phyloP scores from a whole-genome alignment of 2,113 vertebrate genomes.

The Atrichornis clamosus region DNA sequence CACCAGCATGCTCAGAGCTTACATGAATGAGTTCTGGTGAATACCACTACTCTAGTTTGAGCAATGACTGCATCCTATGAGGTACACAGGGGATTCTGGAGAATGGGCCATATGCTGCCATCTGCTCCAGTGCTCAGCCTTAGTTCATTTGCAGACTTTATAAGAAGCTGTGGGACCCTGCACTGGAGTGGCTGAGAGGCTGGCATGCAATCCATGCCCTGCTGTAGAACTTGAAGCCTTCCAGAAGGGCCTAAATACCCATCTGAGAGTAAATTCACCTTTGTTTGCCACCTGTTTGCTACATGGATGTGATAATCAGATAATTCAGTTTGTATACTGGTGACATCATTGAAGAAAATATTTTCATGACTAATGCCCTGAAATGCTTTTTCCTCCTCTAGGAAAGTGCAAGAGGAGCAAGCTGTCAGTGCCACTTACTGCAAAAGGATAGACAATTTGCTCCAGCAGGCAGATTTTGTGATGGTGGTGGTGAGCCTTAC shows the following conservation, averaged over 20 bases:
- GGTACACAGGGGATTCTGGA: neutral
- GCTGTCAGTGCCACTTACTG: conserved; percentile 65
- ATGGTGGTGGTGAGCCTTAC: conserved; percentile 67
- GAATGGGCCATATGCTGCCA: neutral
- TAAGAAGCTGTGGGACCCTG: neutral
- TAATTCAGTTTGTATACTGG: neutral
- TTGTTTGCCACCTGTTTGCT: neutral
- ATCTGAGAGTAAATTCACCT: neutral
- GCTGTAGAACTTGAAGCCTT: neutral
- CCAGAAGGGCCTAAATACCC: neutral
- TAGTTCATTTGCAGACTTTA: neutral
- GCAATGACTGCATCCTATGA: neutral
- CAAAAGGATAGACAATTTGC: conserved; percentile 61
- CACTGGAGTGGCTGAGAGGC: neutral
- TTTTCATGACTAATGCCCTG: neutral
- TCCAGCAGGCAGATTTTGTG: conserved; percentile 73
- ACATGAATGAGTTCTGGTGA: neutral
- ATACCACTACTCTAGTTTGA: neutral
- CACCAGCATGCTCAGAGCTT: neutral
- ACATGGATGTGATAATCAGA: neutral
- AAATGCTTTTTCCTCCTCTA: neutral
- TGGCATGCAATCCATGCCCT: neutral
- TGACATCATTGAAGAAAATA: neutral
- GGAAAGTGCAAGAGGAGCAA: conserved; percentile 69
- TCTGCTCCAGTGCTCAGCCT: neutral